Base-by-base conservation (phyloP, 64 coral and sea anemone species). In the Stichodactyla helianthus region DNA sequence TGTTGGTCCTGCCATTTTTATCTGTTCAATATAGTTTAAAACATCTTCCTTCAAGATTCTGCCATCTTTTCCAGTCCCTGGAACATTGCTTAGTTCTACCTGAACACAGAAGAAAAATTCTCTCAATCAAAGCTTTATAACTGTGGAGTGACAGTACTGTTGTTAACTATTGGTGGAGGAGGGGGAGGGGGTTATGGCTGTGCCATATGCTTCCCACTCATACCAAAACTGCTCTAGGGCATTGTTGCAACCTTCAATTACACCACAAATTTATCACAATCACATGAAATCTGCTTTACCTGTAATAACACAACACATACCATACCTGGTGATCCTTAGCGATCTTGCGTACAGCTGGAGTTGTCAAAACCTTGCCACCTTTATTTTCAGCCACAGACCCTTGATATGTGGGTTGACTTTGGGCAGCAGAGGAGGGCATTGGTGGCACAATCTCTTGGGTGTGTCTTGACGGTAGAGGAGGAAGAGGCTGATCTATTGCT, bases 31-130 rank as follows among this genome's bases (percentile, higher is more conserved):
- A 55, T 88, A 99, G 57, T 86, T 54, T 70, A 99, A 7, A 20
- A 99, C 91, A 18, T 99, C 97, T 74, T 99, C 97, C 88, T 99
- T 99, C 54, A 99, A 82, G n/a, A 99, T 77, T 82, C 97, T 85
- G 6, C 97, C 97, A 86, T 99, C 93, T 77, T 90, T 99, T 62
- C 97, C 97, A 51, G 97, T 95, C n/a, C 93, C 93, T 55, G 19
- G 59, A 14, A 99, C 83, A 79, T 94, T 88, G 59, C 54, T 74
- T 82, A 99, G 62, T 68, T 80, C 52, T 51, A 99, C 79, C 97
- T 99, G 52, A 22, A 70, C 22, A 70, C 5, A 44, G 35, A 44
- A 44, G 35, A 44, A 44, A 44, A 44, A 58, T 58, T 58, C 55
- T 58, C 14, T 58, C 55, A 1, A 44, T 2, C 4, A 3, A 44